Conservation (phyloP, 2,888 invertebrate species). For the Podabrus alpinus region DNA sequence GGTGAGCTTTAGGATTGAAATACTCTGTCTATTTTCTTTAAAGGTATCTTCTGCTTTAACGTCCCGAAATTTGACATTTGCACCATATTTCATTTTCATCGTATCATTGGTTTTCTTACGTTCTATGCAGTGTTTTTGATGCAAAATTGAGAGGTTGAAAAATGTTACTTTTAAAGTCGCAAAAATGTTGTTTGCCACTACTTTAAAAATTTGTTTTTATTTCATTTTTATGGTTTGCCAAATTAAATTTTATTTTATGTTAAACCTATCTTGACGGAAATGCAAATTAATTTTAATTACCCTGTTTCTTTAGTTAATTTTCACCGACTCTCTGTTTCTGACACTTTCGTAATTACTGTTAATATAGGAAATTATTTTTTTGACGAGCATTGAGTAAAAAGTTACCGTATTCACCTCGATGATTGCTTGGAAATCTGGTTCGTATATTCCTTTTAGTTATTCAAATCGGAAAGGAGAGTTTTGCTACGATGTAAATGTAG, state of each 20-base stretch:
- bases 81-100: not conserved
- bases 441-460: not conserved
- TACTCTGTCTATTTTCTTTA: not conserved
- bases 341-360: not conserved
- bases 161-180: not conserved
- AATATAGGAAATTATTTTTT: constrained; percentile 1
- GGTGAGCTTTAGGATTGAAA: not conserved
- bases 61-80: not conserved
- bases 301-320: not conserved
- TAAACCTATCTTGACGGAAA: not conserved
- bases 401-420: not conserved
- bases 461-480: not conserved
- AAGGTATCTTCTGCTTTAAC: not conserved
- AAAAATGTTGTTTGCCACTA: not conserved
- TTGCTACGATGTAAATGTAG: too few relatives aligned
- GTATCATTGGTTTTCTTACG: not conserved
- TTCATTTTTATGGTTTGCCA: not conserved
- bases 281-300: not conserved
- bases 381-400: not conserved
- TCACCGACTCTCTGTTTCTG: not conserved
- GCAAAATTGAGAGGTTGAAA: not conserved
- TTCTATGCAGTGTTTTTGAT: not conserved
- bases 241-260: not conserved
- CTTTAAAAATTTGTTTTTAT: not conserved
- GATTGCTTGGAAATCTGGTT: not conserved